Conservation (phyloP, 2,888 invertebrate species). For the Parnassius glacialis region DNA sequence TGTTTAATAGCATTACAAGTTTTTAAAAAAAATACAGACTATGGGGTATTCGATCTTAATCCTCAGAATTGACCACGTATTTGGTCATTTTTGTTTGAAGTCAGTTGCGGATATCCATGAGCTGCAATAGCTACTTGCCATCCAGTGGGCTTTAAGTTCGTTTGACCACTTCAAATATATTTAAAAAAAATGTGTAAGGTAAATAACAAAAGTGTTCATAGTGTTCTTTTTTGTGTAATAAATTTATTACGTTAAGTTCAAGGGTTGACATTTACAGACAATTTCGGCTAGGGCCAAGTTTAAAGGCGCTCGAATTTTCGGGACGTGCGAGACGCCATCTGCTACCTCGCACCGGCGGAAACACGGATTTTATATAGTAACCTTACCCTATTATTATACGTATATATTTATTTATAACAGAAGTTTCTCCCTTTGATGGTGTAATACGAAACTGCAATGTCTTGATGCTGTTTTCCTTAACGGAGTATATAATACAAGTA, state of each 20-base stretch:
- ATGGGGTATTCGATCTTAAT: too few relatives aligned
- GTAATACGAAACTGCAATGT: background rate
- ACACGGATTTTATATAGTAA: constrained; percentile 28
- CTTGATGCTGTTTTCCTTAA: background rate
- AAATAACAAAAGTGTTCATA: too few relatives aligned
- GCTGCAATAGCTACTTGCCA: too few relatives aligned
- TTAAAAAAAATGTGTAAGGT: too few relatives aligned
- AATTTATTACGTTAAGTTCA: background rate
- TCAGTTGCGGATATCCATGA: too few relatives aligned
- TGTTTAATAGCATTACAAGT: too few relatives aligned
- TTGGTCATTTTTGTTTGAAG: too few relatives aligned
- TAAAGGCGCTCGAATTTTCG: constrained; percentile 9
- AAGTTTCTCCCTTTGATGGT: background rate
- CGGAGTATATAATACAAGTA: background rate
- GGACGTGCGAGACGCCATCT: constrained; percentile 30
- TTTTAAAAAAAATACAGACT: too few relatives aligned
- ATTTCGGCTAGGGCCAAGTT: constrained; percentile 5
- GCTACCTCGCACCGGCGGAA: constrained; percentile 23
- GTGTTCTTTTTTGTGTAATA: too few relatives aligned
- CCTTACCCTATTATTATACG: constrained; percentile 17
- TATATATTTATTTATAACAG: background rate
- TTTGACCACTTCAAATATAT: too few relatives aligned
- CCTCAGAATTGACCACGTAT: too few relatives aligned
- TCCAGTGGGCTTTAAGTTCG: too few relatives aligned
- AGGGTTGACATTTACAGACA: background rate